Evolutionary conservation across 35 echinoderm and acorn worm genomes (phyloP).

Genomic region (Apostichopus japonicus): DNA sequence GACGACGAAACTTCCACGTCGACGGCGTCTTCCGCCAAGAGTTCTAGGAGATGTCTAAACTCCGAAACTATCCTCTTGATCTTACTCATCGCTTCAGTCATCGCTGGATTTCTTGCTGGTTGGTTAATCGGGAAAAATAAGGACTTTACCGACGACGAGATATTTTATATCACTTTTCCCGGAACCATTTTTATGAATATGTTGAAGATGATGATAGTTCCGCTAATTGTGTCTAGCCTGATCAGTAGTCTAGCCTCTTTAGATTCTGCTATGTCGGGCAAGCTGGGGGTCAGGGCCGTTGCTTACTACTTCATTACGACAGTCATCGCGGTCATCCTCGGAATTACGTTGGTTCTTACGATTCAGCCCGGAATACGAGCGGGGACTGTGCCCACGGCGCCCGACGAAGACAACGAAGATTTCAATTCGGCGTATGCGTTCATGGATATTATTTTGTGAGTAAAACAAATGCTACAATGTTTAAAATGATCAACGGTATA

Average conservation of each 20-base stretch:
- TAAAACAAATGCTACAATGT: neutral
- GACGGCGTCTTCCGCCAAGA: too few species aligned
- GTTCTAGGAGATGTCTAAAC: neutral
- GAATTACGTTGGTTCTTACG: conserved; percentile 47
- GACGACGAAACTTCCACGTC: too few species aligned
- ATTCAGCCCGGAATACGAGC: conserved; percentile 56
- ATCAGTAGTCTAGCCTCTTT: conserved; percentile 59
- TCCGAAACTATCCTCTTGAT: conserved; percentile 29
- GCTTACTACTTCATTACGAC: conserved; percentile 59
- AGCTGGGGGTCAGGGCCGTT: conserved; percentile 46
- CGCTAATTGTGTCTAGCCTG: conserved; percentile 51
- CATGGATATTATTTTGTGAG: conserved; percentile 50
- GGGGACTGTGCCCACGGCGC: neutral
- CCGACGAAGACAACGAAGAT: conserved; percentile 2
- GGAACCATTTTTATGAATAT: conserved; percentile 66
- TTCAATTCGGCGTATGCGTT: conserved; percentile 28
- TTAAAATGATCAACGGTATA: too few species aligned
- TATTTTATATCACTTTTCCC: conserved; percentile 64
- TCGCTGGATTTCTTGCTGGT: conserved; percentile 52
- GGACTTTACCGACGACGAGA: conserved; percentile 59
- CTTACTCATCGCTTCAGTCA: conserved; percentile 48
- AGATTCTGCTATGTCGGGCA: conserved; percentile 52
- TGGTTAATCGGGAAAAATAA: conserved; percentile 45
- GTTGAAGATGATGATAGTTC: conserved; percentile 70
- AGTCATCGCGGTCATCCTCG: conserved; percentile 53